Evolutionary conservation across 1,140 invertebrate genomes (phyloP), one percentile per base, ranked within the genome.

Genomic region (Drosophila quadrilineata): DNA sequence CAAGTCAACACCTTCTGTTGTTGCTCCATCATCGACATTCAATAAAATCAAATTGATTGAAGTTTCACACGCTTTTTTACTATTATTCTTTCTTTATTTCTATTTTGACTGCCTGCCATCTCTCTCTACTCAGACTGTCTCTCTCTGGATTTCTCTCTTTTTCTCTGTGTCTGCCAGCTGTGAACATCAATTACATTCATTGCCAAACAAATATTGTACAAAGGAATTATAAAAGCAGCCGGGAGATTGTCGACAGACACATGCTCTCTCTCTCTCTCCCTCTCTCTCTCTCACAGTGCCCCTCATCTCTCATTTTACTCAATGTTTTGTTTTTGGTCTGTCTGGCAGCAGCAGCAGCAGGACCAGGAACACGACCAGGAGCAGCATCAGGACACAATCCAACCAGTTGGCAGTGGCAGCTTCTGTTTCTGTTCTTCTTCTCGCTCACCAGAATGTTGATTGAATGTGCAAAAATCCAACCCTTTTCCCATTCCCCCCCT

Each of bases 121-220:
- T n/a, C n/a, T n/a, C 21, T 9, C 26, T 16, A 8, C 19, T 19
- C 17, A 17, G 19, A 2, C 29, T 49, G 46, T 49, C 28, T n/a
- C n/a, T n/a, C n/a, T n/a, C n/a, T n/a, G n/a, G n/a, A n/a, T n/a
- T n/a, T 1, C 38, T 2, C n/a, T 36, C 6, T 21, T 2, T 0
- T 1, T n/a, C 19, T 33, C 19, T 0, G 22, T 22, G 8, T 22
- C 38, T 62, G 29, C 43, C 57, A 60, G 68, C 68, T 67, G 71
- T 75, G 71, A 75, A 71, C 71, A 75, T 75, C 69, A 71, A 75
- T 75, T 75, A 75, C 71, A 75, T 75, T 75, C 71, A 75, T 75
- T 75, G 71, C 68, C 71, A 71, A 71, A 75, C 71, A 75, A 71
- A 75, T 68, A 75, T 75, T 75, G 71, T 71, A 75, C 71, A 75